Evolutionary conservation across 2,888 invertebrate genomes (phyloP), one percentile per base, ranked within the genome.

Genomic region (Melieria omissa): DNA sequence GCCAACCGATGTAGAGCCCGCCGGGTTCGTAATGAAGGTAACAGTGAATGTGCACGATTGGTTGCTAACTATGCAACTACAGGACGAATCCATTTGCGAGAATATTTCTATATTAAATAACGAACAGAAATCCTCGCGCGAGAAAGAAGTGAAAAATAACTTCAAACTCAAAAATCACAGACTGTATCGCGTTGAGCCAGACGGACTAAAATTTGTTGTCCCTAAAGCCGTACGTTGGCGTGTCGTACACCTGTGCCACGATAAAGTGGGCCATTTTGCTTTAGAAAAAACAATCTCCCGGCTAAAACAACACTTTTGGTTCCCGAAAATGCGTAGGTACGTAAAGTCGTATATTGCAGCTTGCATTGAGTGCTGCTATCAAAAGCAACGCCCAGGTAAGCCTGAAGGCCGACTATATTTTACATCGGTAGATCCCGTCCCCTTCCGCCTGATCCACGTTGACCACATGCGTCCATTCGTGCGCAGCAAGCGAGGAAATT

Each of bases 151-250:
- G 41, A 64, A 58, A 61, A 29, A 64, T 57, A 67, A 73, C 60
- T 60, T 70, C 57, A 14, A 54, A 47, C 46, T 63, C 54, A 61
- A 72, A 9, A 72, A 68, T 54, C 57, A 74, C 16, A 54, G 72
- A 14, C 47, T 73, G 9, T 57, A 57, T 49, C 63, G 66, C 10
- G 52, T 54, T 9, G 68, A 47, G 10, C 62, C 14, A 2, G 64
- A 73, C 16, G 70, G 66, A 7, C 46, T 70, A 52, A 70, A 67
- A 70, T 74, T 76, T 46, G 76, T 73, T 5, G 69, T 72, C 9
- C 75, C 73, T 6, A 61, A 61, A n/a, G 63, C 54, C 14, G 52
- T 73, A 42, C 47, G 65, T 6, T 74, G 74, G 73, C 42, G 60
- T 54, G 62, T 75, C 8, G 69, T 66, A 5, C 14, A 71, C 10